Percentiles rank a stretch among this genome's conserved stretches.
Evolutionary conservation across 2,113 vertebrate genomes (phyloP).

Genomic region (Cardinalis cardinalis): DNA sequence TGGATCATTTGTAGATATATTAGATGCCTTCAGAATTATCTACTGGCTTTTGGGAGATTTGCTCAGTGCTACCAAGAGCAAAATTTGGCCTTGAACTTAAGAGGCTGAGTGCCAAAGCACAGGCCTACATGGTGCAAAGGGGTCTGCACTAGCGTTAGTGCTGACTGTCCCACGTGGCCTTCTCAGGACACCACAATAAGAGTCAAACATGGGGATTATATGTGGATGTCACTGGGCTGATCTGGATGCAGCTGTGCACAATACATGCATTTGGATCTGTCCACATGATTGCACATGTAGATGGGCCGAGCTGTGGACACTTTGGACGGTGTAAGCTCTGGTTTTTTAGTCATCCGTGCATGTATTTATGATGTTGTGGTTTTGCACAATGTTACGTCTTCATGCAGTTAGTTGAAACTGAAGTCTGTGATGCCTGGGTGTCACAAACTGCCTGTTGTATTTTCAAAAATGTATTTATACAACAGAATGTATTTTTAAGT

Average conservation of each 20-base stretch:
- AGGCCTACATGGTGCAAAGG: background rate
- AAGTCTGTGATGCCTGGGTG: background rate
- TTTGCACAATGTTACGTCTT: conserved; percentile 27
- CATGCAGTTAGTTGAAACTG: background rate
- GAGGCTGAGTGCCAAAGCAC: background rate
- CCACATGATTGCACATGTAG: background rate
- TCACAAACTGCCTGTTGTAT: background rate
- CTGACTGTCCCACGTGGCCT: background rate
- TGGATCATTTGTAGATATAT: background rate
- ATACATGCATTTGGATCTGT: background rate
- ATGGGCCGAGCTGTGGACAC: background rate
- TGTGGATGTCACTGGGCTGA: background rate
- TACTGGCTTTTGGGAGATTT: background rate
- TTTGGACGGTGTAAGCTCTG: background rate
- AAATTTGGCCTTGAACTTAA: background rate
- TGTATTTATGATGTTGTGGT: background rate
- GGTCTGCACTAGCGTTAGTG: background rate
- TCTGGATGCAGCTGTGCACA: background rate
- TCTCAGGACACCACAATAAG: background rate
- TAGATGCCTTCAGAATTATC: background rate
- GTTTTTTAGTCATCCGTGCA: background rate
- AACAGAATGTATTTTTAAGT: conserved; percentile 12
- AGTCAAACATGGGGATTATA: conserved; percentile 31
- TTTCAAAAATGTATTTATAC: background rate
- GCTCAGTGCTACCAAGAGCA: background rate